Evolutionary conservation across 2,797 vertebrate species (phyloP).

Genomic region (Mormyrops boulengeri): DNA sequence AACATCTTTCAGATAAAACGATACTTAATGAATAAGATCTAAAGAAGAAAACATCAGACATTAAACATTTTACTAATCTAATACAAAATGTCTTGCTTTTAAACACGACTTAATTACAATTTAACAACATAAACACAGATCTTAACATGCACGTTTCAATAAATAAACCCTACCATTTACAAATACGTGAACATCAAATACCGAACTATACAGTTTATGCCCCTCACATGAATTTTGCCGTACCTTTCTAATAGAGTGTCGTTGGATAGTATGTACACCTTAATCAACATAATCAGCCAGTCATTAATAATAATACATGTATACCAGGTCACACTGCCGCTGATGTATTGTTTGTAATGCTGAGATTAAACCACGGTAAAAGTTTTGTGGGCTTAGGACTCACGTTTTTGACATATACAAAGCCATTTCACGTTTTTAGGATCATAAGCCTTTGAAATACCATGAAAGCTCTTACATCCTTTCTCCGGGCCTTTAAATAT

Average conservation of each 20-base stretch:
- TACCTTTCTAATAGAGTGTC: not conserved
- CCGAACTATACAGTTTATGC: not conserved
- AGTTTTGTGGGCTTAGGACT: not conserved
- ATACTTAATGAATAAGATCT: not conserved
- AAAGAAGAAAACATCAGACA: not conserved
- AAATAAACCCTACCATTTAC: conserved; percentile 5
- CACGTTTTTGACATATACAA: not conserved
- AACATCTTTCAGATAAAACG: not conserved
- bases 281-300: not conserved
- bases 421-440: conserved; percentile 6
- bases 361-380: not conserved
- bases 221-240: not conserved
- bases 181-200: not conserved
- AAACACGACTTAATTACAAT: not conserved
- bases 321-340: not conserved
- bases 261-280: not conserved
- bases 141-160: not conserved
- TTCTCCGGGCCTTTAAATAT: conserved; percentile 17
- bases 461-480: conserved; percentile 52
- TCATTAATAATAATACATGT: not conserved
- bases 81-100: conserved; percentile 1
- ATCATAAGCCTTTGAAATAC: conserved; percentile 24
- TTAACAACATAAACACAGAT: not conserved
- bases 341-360: not conserved
- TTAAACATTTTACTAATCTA: not conserved